Percentiles rank a stretch among this genome's conserved stretches.
These are phyloP conservation scores for Palloptera scutellata DNA, from an alignment of 2,888 invertebrate genomes.

Conservation along the genomic window DNA sequence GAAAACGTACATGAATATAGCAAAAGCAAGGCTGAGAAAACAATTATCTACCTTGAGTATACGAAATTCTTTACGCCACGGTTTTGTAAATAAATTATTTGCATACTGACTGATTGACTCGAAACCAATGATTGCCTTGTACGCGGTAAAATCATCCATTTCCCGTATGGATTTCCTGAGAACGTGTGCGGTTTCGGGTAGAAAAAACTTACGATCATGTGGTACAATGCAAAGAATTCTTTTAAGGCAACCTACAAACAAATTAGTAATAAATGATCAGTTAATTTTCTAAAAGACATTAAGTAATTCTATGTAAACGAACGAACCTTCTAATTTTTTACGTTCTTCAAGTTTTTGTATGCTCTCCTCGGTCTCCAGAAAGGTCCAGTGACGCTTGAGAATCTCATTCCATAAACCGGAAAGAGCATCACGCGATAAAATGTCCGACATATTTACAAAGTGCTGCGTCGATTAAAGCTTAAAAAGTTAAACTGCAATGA, in stretches of 20 bases:
- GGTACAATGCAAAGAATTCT: constrained; percentile 81
- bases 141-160: constrained; percentile 79
- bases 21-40: too few species aligned
- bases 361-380: constrained; percentile 82
- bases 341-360: constrained; percentile 79
- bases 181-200: constrained; percentile 78
- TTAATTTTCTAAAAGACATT: not conserved
- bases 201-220: constrained; percentile 80
- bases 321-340: constrained; percentile 78
- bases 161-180: constrained; percentile 76
- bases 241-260: constrained; percentile 73
- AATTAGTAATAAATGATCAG: not conserved
- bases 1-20: not conserved
- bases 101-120: constrained; percentile 86
- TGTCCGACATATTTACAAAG: constrained; percentile 58
- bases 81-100: constrained; percentile 83
- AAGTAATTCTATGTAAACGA: not conserved
- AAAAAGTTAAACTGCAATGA: too few species aligned
- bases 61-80: constrained; percentile 88
- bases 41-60: constrained; percentile 73
- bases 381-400: constrained; percentile 78
- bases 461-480: too few species aligned
- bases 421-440: constrained; percentile 63
- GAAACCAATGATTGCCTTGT: constrained; percentile 83
- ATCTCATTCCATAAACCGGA: constrained; percentile 76